Evolutionary conservation across 2,797 vertebrate genomes (phyloP).

Genomic region (Triplophysa bombifrons): DNA sequence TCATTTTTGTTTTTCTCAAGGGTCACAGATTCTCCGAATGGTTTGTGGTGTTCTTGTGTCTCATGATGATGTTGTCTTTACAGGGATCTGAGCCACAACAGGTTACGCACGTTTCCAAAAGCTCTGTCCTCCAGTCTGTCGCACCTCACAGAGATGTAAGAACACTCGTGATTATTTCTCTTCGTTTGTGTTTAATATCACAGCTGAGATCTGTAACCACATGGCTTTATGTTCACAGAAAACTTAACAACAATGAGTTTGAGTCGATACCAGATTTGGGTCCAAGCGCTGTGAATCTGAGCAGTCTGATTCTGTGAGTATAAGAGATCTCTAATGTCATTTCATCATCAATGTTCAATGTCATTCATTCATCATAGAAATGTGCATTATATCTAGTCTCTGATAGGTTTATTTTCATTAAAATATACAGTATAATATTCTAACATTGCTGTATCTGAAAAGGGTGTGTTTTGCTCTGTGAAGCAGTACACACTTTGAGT

Average conservation of each 20-base stretch:
- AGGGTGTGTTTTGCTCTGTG: no score
- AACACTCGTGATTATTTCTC: constrained; percentile 46
- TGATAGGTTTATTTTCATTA: no score
- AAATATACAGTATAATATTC: no score
- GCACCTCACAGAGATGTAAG: constrained; percentile 92
- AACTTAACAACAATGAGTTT: constrained; percentile 90
- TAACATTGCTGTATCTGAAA: no score
- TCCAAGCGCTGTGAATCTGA: constrained; percentile 81
- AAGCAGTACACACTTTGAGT: no score
- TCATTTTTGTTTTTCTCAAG: background rate
- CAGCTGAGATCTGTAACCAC: background rate
- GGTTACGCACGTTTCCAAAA: constrained; percentile 83
- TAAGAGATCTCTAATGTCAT: background rate
- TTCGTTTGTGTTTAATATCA: background rate
- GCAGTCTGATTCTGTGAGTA: constrained; percentile 90
- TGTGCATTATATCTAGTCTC: no score
- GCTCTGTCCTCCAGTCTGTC: constrained; percentile 83
- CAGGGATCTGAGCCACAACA: constrained; percentile 95
- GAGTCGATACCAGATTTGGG: constrained; percentile 86
- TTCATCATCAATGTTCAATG: no score
- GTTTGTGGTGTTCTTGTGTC: constrained; percentile 37
- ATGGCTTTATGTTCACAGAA: constrained; percentile 71
- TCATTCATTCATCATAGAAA: no score
- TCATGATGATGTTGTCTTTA: constrained; percentile 57
- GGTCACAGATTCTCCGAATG: background rate